phyloP scores from a whole-genome alignment of 2,888 invertebrate genomes.

The Ophion ellenae region DNA sequence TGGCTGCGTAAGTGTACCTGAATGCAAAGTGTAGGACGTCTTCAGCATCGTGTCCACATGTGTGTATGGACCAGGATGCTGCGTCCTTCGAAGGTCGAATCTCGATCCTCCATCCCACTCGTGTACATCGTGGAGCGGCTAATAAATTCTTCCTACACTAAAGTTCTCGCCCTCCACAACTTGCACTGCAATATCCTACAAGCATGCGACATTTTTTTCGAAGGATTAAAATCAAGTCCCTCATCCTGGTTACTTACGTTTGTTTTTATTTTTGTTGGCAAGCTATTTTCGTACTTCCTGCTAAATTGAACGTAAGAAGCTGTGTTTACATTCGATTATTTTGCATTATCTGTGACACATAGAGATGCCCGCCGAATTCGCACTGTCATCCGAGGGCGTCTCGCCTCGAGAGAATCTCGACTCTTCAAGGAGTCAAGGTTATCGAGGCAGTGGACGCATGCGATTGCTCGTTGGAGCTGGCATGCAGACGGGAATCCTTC shows the following conservation, averaged over 20 bases:
- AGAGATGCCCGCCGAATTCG: slow-evolving; percentile 79
- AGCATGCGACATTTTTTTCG: slow-evolving; percentile 13
- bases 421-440: slow-evolving; percentile 81
- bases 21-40: slow-evolving; percentile 17
- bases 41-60: background rate
- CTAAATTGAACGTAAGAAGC: background rate
- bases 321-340: background rate
- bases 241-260: background rate
- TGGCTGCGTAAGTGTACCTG: background rate
- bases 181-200: slow-evolving; percentile 8
- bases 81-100: slow-evolving; percentile 79
- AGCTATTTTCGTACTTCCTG: background rate
- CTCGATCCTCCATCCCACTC: slow-evolving; percentile 54
- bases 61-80: slow-evolving; percentile 49
- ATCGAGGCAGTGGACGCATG: slow-evolving; percentile 81
- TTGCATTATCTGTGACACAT: slow-evolving; percentile 29
- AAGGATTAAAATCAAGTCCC: background rate
- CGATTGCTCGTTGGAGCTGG: slow-evolving; percentile 78
- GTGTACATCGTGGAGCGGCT: background rate
- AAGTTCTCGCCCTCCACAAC: slow-evolving; percentile 24
- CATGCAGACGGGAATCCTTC: slow-evolving; percentile 80
- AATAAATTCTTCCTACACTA: slow-evolving; percentile 69
- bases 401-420: slow-evolving; percentile 81
- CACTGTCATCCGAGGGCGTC: slow-evolving; percentile 80
- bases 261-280: no score